Base-by-base conservation (phyloP, 2,113 vertebrate genomes). In the Phyllopteryx taeniolatus region DNA sequence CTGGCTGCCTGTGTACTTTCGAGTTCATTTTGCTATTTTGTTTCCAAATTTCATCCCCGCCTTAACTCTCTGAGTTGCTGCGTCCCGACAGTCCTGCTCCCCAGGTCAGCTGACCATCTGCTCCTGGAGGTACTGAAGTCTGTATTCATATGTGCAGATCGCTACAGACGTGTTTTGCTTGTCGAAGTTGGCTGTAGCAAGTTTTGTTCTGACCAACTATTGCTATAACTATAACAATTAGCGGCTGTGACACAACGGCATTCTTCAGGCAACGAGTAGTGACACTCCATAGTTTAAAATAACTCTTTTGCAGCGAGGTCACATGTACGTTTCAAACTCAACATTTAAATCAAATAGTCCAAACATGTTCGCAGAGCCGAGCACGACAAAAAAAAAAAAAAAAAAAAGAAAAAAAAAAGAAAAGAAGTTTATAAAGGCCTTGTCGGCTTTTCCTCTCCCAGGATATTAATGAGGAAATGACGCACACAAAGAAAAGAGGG, bases 381-480 rank as follows among this genome's bases (percentile, higher is more conserved):
- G 10, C 20, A 19, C 1, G 20, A 6, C 9, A 17, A 19, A 27
- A 27, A 31, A 27, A 57, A 57, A 27, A 57, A 57, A 57, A 31
- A 51, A 51, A 51, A 19, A 51, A 17, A 14, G 4, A 17, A 31
- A 47, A 68, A 67, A 10, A 2, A 39, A 19, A 43, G 56, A 57
- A 47, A 65, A 78, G 74, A 64, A 57, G 75, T 83, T 87, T 79
- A 71, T 78, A n/a, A 74, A 84, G 66, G 66, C 78, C 79, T 53
- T 13, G 73, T 70, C 78, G 51, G 67, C 79, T 83, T 89, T 90
- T 22, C 86, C 87, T 90, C 91, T 91, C 90, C 87, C 90, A 89
- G 90, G 88, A 90, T 91, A 90, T 91, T 91, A 91, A 91, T 87
- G 86, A 91, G 92, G 91, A 93, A 93, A 92, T 92, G 89, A 91